Conservation (phyloP, 2,797 vertebrate species). For the Decapterus maruadsi region DNA sequence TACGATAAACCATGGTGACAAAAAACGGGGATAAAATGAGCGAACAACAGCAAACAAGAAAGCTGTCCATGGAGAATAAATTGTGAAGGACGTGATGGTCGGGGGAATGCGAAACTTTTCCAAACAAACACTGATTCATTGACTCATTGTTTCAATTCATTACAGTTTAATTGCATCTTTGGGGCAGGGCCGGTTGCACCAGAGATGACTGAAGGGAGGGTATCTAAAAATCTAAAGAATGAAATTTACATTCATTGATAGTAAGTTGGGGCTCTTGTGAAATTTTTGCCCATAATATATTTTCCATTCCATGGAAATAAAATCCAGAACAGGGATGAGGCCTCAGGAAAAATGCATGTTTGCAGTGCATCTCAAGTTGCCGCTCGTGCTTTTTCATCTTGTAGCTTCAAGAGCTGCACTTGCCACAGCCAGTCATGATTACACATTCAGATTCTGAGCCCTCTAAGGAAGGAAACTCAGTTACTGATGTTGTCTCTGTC, state of each 20-base stretch:
- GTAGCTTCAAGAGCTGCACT: neutral
- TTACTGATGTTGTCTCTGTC: slow-evolving; percentile 53
- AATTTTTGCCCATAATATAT: too few species aligned
- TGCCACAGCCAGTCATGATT: neutral
- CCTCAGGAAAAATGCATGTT: neutral
- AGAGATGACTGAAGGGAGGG: neutral
- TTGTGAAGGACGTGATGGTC: neutral
- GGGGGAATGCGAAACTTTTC: neutral
- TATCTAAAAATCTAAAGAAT: neutral
- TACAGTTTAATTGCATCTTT: neutral
- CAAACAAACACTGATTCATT: neutral
- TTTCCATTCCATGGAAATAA: too few species aligned
- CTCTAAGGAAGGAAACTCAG: neutral
- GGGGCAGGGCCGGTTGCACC: neutral
- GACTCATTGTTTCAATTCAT: neutral
- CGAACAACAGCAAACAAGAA: neutral
- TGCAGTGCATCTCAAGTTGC: neutral
- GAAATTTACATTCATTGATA: too few species aligned
- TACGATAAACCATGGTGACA: neutral
- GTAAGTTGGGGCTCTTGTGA: too few species aligned
- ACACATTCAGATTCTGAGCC: slow-evolving; percentile 3
- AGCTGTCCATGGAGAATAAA: neutral
- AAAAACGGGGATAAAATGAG: neutral
- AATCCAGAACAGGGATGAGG: neutral
- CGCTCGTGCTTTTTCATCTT: neutral